These are phyloP conservation scores for Gisinianus flammeolus DNA, from an alignment of 2,888 invertebrate genomes.

Conservation along the genomic window DNA sequence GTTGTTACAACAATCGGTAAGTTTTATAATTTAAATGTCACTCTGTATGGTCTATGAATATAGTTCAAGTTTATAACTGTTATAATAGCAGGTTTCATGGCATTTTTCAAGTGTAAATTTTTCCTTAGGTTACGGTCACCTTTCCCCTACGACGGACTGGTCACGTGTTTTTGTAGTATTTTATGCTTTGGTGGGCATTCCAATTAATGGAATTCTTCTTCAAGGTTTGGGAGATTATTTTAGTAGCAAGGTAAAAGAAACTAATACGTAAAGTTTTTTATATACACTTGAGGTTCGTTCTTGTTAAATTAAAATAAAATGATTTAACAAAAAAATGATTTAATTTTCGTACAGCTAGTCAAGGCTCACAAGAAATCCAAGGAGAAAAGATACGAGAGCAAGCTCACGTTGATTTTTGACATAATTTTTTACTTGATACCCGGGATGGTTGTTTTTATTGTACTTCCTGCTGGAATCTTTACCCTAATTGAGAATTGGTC, in stretches of 20 bases:
- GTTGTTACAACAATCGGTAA: slow-evolving; percentile 88
- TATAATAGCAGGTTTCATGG: no score
- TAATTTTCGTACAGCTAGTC: slow-evolving; percentile 68
- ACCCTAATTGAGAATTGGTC: slow-evolving; percentile 85
- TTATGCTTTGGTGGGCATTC: slow-evolving; percentile 85
- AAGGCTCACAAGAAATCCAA: slow-evolving; percentile 82
- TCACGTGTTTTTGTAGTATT: slow-evolving; percentile 81
- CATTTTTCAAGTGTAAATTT: background rate
- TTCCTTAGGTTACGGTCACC: slow-evolving; percentile 82
- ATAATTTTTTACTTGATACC: slow-evolving; percentile 85
- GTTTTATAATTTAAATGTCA: background rate
- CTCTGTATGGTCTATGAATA: no score
- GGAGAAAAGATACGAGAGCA: slow-evolving; percentile 59
- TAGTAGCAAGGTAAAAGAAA: slow-evolving; percentile 71
- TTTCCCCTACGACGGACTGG: slow-evolving; percentile 82
- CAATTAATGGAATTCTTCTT: slow-evolving; percentile 76
- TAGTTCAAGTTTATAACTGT: no score
- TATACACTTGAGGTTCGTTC: no score
- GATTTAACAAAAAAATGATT: background rate
- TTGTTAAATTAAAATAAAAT: background rate
- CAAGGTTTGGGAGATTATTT: slow-evolving; percentile 86
- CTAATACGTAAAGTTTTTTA: slow-evolving; percentile 9
- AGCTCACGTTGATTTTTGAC: slow-evolving; percentile 74
- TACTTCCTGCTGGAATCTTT: slow-evolving; percentile 83
- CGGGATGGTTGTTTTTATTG: slow-evolving; percentile 84